Conservation (phyloP, 2,888 invertebrate species). For the Lottia scabra region DNA sequence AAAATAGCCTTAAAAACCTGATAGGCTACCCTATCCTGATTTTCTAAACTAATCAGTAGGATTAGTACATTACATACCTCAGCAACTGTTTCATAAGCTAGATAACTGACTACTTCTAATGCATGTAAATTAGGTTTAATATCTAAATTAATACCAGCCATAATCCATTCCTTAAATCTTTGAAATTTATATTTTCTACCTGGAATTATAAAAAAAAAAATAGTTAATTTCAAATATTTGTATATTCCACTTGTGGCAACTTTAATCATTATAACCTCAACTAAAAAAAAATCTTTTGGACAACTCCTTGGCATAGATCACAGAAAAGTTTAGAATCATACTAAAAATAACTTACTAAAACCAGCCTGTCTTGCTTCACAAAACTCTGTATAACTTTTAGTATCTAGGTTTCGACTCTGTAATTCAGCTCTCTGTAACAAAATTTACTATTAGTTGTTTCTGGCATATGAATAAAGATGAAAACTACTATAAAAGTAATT, state of each 20-base stretch:
- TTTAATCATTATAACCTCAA: too few species aligned
- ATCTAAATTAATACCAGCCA: conserved; percentile 63
- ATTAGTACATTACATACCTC: conserved; percentile 72
- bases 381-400: conserved; percentile 79
- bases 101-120: conserved; percentile 83
- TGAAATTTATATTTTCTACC: conserved; percentile 63
- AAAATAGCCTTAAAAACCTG: too few species aligned
- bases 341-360: conserved; percentile 72
- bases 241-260: too few species aligned
- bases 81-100: conserved; percentile 91
- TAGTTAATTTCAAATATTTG: too few species aligned
- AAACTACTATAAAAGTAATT: too few species aligned
- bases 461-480: too few species aligned
- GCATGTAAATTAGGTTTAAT: conserved; percentile 72
- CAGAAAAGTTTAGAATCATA: not conserved
- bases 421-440: conserved; percentile 64
- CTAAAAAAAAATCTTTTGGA: too few species aligned
- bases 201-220: conserved; percentile 28
- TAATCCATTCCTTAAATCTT: conserved; percentile 70
- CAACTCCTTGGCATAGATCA: not conserved
- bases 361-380: conserved; percentile 83
- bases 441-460: too few species aligned
- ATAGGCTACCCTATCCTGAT: too few species aligned
- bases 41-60: too few species aligned
- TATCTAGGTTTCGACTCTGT: conserved; percentile 61